Conservation (phyloP, 2,113 vertebrate genomes). For the Alectura lathami region DNA sequence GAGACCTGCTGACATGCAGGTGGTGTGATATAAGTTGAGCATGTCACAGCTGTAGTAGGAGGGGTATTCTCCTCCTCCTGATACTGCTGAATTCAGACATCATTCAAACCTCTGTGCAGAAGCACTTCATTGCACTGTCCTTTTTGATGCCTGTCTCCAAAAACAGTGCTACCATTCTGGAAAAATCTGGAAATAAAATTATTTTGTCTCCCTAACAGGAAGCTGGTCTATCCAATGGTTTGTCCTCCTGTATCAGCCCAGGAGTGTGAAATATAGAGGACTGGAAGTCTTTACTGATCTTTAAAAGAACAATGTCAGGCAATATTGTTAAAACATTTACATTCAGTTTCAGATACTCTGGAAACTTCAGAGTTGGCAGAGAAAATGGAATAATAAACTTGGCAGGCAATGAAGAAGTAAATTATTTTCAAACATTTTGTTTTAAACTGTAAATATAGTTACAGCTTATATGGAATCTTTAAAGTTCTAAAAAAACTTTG, state of each 20-base stretch:
- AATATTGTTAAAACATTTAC: background rate
- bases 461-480: background rate
- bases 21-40: background rate
- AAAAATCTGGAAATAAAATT: background rate
- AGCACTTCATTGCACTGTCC: background rate
- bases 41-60: too few species aligned
- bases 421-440: background rate
- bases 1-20: rapidly evolving
- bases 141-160: background rate
- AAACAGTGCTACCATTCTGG: background rate
- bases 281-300: background rate
- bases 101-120: background rate
- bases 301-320: rapidly evolving
- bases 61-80: background rate
- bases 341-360: background rate
- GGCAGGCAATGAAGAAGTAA: background rate
- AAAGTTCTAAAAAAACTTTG: background rate
- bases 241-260: background rate
- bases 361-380: background rate
- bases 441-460: background rate
- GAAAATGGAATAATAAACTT: background rate
- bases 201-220: background rate
- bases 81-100: background rate
- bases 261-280: background rate
- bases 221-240: background rate